Evolutionary conservation across 2,797 vertebrate genomes (phyloP), one percentile per base, ranked within the genome.

Genomic region (Tachyglossus aculeatus): DNA sequence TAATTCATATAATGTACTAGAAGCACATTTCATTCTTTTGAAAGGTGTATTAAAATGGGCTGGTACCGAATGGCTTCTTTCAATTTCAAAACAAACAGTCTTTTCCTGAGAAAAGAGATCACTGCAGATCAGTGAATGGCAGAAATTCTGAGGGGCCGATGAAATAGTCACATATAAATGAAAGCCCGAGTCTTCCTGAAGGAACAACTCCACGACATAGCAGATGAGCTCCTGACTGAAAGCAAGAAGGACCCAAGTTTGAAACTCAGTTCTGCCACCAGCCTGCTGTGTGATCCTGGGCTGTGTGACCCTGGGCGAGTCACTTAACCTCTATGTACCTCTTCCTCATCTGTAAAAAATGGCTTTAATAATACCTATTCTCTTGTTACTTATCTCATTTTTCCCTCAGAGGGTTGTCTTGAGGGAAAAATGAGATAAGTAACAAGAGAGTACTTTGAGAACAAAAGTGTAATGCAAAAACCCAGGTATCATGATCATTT

Each of bases 1-100:
- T 87, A 86, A 91, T 90, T 83, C 47, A 75, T 74, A 83, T 77
- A 53, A 73, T 71, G 67, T 7, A 13, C 52, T 60, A 62, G 44
- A 33, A 76, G 71, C 34, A 25, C 55, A 16, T 81, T 74, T 83
- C 77, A 80, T 75, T 74, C 75, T 85, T 79, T 73, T 83, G 77
- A 59, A 80, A 75, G 52, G 57, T 54, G 47, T 68, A 54, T 58
- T 65, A 44, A 19, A 80, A 81, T 67, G 82, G 78, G 59, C 27
- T 37, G 61, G 21, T 72, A 71, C 67, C 44, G 72, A 69, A 65
- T 66, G 53, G 71, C 36, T 43, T 81, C 88, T 81, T 74, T 53
- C 39, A 60, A 58, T 88, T 77, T 67, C 72, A 76, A 67, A 83
- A 78, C 88, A 84, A 37, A 73, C 78, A 77, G 45, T 27, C 48